Evolutionary conservation across 2,113 vertebrate genomes (phyloP), one percentile per base, ranked within the genome.

Genomic region (Phalacrocorax brasilianus): DNA sequence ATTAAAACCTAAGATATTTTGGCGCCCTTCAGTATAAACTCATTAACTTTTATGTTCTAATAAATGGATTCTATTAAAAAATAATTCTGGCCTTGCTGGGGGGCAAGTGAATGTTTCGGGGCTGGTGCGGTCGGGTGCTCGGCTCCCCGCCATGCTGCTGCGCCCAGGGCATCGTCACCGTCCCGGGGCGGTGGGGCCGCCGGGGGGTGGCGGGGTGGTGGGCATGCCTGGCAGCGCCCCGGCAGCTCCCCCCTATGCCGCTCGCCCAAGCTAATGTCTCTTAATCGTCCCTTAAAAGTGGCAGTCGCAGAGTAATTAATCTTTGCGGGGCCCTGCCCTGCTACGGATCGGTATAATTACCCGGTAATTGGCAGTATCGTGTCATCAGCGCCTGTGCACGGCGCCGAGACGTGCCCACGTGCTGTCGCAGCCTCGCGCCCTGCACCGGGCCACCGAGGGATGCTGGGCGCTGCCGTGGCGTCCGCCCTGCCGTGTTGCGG

Each of bases 31-130:
- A 97, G 94, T 97, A 98, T 98, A 98, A 99, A 99, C 98, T 98
- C 98, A 98, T 99, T 98, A 98, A 98, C 95, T 98, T 98, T 98
- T 98, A 98, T 98, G 98, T 97, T 95, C 97, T 97, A 98, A 98
- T 98, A 98, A 98, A 98, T 97, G 98, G 97, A 97, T 97, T 97
- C 97, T 96, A 98, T 98, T 98, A 98, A 98, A 98, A 97, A 97
- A 97, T 98, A 98, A 98, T 98, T 98, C 95, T 93, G 88, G 95
- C 92, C 93, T 66, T 94, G 97, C 97, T 94, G 89, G 97, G 97
- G 95, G 96, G 94, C 95, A 93, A 95, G 88, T 38, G 93, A 97
- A 95, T 96, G 92, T 97, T 92, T 80, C 4, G 9, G 92, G 95
- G 94, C 44, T 8, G 13, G 52, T 33, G 78, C 0, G 4, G 78